Conservation (phyloP, 1,140 invertebrate species). For the Lasioglossum albipes region DNA sequence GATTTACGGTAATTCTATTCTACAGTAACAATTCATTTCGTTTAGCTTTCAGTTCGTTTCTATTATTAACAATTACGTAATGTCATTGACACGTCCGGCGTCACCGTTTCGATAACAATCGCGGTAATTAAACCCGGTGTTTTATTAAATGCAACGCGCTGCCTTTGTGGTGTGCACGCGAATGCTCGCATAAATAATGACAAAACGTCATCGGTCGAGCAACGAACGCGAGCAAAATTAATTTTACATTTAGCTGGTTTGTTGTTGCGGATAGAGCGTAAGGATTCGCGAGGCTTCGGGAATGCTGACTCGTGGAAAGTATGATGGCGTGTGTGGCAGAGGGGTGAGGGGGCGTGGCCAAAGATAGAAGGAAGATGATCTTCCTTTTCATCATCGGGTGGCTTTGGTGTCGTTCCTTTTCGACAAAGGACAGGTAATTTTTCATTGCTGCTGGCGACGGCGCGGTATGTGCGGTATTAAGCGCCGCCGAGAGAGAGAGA, state of each 20-base stretch:
- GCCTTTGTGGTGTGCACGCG: too few species aligned
- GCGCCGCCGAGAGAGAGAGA: background rate
- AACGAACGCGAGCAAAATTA: background rate
- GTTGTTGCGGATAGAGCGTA: background rate
- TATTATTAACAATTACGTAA: too few species aligned
- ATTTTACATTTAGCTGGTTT: background rate
- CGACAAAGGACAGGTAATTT: slow-evolving; percentile 52
- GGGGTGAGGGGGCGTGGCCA: background rate
- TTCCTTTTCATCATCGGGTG: slow-evolving; percentile 45
- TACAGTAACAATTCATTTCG: too few species aligned
- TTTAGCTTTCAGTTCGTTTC: too few species aligned
- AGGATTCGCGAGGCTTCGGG: slow-evolving; percentile 22
- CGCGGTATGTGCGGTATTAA: slow-evolving; percentile 41
- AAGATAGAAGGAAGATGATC: slow-evolving; percentile 9
- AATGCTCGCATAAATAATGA: too few species aligned
- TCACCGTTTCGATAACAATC: too few species aligned
- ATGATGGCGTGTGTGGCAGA: background rate
- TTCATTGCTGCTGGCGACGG: slow-evolving; percentile 51
- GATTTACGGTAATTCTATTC: too few species aligned
- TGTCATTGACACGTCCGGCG: too few species aligned
- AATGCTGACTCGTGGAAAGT: slow-evolving; percentile 18
- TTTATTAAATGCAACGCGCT: too few species aligned
- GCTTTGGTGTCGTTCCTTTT: slow-evolving; percentile 46
- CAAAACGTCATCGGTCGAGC: too few species aligned
- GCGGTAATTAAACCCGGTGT: too few species aligned